Base-by-base conservation (phyloP, 2,113 vertebrate genomes). In the Chlorocebus sabaeus region DNA sequence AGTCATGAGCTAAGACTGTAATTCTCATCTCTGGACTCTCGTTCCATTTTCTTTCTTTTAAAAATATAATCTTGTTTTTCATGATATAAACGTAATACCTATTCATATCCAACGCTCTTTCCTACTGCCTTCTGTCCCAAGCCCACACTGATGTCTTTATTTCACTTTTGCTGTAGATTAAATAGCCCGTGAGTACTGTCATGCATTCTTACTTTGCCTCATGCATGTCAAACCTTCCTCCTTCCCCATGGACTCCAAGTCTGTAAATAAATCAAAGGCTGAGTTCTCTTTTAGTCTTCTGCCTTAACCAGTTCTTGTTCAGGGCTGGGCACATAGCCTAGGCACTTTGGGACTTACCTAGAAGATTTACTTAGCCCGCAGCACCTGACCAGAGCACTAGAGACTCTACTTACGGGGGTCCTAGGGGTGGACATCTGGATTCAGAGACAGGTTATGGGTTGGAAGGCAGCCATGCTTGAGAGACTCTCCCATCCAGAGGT, bases 141-240 rank as follows among this genome's bases (percentile, higher is more conserved):
- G 57, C 45, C 55, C 16, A 32, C 32, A 8, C 20, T 32, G 48
- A 43, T 40, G 30, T 87, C 43, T 93, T 93, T 23, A 30, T 73
- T 97, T 91, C 50, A 64, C 61, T 93, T 97, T 50, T 89, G 76
- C 38, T 95, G 43, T 64, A 57, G 11, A 95, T 82, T 70, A 76
- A 68, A 88, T n/a, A 72, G 17, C 55, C 22, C 35, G 1, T 5
- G 79, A 38, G 27, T 27, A 67, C 3, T 78, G 17, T 30, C 59
- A 35, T 13, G 3, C 20, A 6, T n/a, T 75, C 50, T 89, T 59
- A 22, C 78, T 89, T 92, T 68, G 23, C 30, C 23, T 72, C 8
- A 9, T 48, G 75, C 61, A 7, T 92, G 16, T 35, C 5, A 87
- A 55, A 55, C 9, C 32, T 40, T 17, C 40, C 57, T 93, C 68